Percentiles rank a stretch among this genome's conserved stretches.
These are phyloP conservation scores for Lamprotornis superbus DNA, from an alignment of 2,113 vertebrate species.

Conservation along the genomic window DNA sequence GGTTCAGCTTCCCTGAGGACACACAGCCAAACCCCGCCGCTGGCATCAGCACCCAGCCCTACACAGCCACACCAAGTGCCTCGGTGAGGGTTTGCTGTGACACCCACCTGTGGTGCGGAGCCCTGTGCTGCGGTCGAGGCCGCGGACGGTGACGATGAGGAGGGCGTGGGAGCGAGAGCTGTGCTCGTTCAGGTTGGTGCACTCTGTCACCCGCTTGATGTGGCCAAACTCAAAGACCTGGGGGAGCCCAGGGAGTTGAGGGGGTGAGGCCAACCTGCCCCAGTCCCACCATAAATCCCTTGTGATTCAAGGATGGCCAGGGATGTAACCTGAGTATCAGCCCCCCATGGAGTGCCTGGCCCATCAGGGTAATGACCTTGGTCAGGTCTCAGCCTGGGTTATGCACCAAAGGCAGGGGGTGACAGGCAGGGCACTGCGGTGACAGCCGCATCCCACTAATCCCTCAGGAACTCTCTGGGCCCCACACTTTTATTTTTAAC, in stretches of 20 bases:
- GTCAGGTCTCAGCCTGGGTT: neutral
- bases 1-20: conserved; percentile 87
- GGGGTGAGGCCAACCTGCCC: neutral
- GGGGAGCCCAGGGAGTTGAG: neutral
- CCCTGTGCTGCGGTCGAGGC: conserved; percentile 85
- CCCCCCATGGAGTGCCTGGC: rapidly evolving
- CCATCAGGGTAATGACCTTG: rapidly evolving
- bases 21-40: neutral
- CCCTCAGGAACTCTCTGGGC: neutral
- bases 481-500: conserved; percentile 10
- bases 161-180: conserved; percentile 96
- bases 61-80: rapidly evolving
- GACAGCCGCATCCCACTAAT: neutral
- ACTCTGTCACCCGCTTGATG: conserved; percentile 87
- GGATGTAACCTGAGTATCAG: neutral
- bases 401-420: neutral
- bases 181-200: conserved; percentile 92
- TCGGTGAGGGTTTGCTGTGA: rapidly evolving
- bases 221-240: conserved; percentile 92
- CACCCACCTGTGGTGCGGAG: conserved; percentile 84
- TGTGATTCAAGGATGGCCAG: rapidly evolving
- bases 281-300: neutral
- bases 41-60: rapidly evolving
- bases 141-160: conserved; percentile 85
- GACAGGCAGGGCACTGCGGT: neutral